A percentile compares a stretch with the other conserved stretches of the same genome.
Evolutionary conservation across 2,113 vertebrate genomes (phyloP).

Genomic region (Chaenocephalus aceratus): DNA sequence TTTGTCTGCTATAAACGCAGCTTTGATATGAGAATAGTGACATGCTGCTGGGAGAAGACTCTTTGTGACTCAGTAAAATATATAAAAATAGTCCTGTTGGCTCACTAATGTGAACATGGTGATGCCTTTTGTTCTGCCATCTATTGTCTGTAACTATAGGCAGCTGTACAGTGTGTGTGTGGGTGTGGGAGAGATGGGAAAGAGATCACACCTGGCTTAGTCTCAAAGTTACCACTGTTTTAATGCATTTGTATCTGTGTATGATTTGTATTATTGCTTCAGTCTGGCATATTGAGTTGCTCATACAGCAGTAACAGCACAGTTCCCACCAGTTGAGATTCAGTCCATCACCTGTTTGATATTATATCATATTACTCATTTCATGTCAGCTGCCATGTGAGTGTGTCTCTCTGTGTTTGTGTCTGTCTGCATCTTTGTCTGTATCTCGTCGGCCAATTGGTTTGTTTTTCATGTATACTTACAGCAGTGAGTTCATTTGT

Average conservation of each 20-base stretch:
- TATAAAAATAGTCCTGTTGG: constrained; percentile 76
- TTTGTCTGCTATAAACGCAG: constrained; percentile 75
- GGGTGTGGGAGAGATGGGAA: constrained; percentile 1
- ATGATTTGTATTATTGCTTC: constrained; percentile 45
- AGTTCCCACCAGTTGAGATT: constrained; percentile 64
- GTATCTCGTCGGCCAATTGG: constrained; percentile 51
- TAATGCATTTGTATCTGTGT: constrained; percentile 50
- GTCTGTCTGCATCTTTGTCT: constrained; percentile 62
- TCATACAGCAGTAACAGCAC: constrained; percentile 45
- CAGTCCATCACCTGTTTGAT: constrained; percentile 73
- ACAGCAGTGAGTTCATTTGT: constrained; percentile 49
- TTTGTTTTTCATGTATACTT: constrained; percentile 62
- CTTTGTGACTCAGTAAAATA: constrained; percentile 80
- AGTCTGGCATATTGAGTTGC: constrained; percentile 48
- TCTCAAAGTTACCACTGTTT: constrained; percentile 3
- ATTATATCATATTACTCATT: constrained; percentile 76
- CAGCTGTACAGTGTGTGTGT: constrained; percentile 23
- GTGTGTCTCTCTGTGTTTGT: constrained; percentile 71
- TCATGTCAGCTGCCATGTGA: constrained; percentile 62
- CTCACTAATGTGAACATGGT: constrained; percentile 69
- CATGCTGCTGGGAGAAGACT: constrained; percentile 73
- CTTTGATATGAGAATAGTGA: constrained; percentile 81
- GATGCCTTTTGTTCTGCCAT: constrained; percentile 70
- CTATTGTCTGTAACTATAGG: constrained; percentile 61
- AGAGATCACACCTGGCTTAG: constrained; percentile 54